These are phyloP conservation scores for Periophthalmus magnuspinnatus DNA, from an alignment of 2,797 vertebrate genomes.

Conservation along the genomic window DNA sequence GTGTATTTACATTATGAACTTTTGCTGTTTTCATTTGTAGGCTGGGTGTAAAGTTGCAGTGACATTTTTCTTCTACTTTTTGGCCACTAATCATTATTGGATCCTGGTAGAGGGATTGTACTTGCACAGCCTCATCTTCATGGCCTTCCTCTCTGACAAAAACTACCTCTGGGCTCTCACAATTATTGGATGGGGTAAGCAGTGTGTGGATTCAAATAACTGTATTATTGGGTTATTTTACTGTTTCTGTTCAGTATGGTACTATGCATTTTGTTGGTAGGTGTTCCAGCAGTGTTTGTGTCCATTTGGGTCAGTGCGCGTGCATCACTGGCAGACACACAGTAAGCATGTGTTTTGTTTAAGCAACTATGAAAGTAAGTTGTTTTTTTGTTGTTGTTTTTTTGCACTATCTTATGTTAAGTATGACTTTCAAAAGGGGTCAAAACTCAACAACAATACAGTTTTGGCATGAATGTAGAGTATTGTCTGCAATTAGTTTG, in stretches of 20 bases:
- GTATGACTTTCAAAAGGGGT: background rate
- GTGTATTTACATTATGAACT: background rate
- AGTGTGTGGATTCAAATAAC: background rate
- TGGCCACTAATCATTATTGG: constrained; percentile 95
- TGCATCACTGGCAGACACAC: constrained; percentile 88
- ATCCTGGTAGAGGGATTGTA: constrained; percentile 93
- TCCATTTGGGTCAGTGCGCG: constrained; percentile 89
- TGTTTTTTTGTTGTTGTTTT: background rate
- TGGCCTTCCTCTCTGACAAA: constrained; percentile 91
- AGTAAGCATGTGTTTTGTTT: constrained; percentile 72
- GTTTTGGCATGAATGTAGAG: too few species aligned
- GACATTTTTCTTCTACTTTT: constrained; percentile 90
- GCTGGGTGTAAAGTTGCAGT: constrained; percentile 89
- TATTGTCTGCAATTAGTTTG: too few species aligned
- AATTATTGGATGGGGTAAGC: constrained; percentile 91
- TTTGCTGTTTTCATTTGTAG: constrained; percentile 51
- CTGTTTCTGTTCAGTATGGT: background rate
- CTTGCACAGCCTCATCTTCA: constrained; percentile 92
- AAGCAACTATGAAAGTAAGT: too few species aligned
- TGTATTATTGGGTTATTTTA: background rate
- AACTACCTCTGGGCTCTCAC: constrained; percentile 89
- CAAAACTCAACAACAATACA: background rate
- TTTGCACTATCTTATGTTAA: background rate
- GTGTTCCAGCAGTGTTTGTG: constrained; percentile 89
- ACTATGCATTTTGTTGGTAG: constrained; percentile 53